Conservation (phyloP, 2,888 invertebrate species). For the Aphrophora alni region DNA sequence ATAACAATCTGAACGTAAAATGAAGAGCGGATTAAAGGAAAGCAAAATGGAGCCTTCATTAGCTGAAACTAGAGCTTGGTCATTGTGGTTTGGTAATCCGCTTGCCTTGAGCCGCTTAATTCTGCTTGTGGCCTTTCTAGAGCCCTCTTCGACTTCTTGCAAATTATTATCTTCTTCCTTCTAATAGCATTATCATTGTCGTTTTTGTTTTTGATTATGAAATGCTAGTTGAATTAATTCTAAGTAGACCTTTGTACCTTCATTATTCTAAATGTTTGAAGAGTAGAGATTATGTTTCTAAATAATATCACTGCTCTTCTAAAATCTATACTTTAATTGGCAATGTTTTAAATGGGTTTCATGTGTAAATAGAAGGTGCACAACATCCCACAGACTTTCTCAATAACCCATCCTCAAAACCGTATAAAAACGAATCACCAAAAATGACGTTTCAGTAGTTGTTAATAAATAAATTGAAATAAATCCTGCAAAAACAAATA, state of each 20-base stretch:
- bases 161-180: neutral
- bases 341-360: too few species aligned
- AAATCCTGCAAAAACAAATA: too few species aligned
- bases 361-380: too few species aligned
- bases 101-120: conserved; percentile 2
- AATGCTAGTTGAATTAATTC: neutral
- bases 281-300: too few species aligned
- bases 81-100: neutral
- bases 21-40: neutral
- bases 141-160: neutral
- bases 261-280: too few species aligned
- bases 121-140: neutral
- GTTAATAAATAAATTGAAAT: too few species aligned
- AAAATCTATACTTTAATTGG: too few species aligned
- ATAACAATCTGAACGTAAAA: neutral
- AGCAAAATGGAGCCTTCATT: conserved; percentile 4
- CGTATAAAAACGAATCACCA: too few species aligned
- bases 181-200: neutral
- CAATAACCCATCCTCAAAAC: too few species aligned
- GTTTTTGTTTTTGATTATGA: neutral
- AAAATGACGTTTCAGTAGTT: too few species aligned
- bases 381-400: too few species aligned
- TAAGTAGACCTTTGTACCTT: neutral
- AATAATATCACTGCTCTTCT: too few species aligned
- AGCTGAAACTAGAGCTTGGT: neutral